Base-by-base conservation (phyloP, 2,888 invertebrate species). In the Hedya salicella region DNA sequence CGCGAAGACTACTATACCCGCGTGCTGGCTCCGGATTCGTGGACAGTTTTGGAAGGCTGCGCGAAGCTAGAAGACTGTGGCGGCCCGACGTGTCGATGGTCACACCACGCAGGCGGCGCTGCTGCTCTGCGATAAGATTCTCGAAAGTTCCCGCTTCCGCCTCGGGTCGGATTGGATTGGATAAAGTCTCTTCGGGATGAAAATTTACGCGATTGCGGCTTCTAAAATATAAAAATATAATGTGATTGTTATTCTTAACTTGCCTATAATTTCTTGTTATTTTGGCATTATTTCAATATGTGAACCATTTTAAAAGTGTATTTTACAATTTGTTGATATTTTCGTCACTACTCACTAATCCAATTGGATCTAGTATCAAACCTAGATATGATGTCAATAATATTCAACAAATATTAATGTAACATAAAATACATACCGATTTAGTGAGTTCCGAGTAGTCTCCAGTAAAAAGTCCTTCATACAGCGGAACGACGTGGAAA, bases 191-290 rank as follows among this genome's bases (percentile, higher is more conserved):
- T 62, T 82, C 79, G 0, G 88, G 3, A 8, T 17, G 87, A 68
- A 89, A 89, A 74, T 87, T 88, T 48, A 89, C 88, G 1, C 85
- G 78, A 68, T 88, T 87, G 68, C 84, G 86, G 62, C 80, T 83
- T 11, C 65, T 60, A 53, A 13, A 32, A 50, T 14, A 6, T 25
- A 0, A 25, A 25, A 6, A 3, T 4, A n/a, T n/a, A n/a, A n/a
- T n/a, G n/a, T n/a, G n/a, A n/a, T n/a, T n/a, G n/a, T n/a, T n/a
- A n/a, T n/a, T n/a, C n/a, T n/a, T n/a, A n/a, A n/a, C n/a, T n/a
- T n/a, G n/a, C n/a, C n/a, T n/a, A n/a, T n/a, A n/a, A n/a, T n/a
- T n/a, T n/a, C n/a, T n/a, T n/a, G n/a, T n/a, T n/a, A n/a, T n/a
- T n/a, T n/a, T n/a, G n/a, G n/a, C n/a, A n/a, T n/a, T n/a, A n/a